A percentile compares a stretch with the other conserved stretches of the same genome.
Evolutionary conservation across 2,888 invertebrate genomes (phyloP).

Genomic region (Mythimna impura): DNA sequence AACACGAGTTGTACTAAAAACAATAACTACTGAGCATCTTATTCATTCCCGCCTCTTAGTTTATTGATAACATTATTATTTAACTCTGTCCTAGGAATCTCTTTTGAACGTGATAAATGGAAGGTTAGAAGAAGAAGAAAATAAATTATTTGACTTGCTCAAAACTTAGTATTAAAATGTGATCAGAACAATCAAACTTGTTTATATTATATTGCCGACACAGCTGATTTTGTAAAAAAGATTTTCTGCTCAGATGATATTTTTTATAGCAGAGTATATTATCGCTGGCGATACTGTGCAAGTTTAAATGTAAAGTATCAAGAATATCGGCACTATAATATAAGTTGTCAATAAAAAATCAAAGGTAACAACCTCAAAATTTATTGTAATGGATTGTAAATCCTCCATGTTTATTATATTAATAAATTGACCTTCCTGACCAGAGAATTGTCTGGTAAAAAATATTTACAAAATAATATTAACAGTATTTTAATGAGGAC

Average conservation of each 20-base stretch:
- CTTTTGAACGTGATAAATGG: slow-evolving; percentile 28
- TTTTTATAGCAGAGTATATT: slow-evolving; percentile 38
- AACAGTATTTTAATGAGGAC: slow-evolving; percentile 67
- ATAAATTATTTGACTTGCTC: slow-evolving; percentile 32
- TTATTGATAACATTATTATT: slow-evolving; percentile 70
- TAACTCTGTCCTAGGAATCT: slow-evolving; percentile 76
- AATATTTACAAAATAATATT: slow-evolving; percentile 35
- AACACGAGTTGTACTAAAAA: slow-evolving; percentile 67
- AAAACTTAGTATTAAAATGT: slow-evolving; percentile 37
- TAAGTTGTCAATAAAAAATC: slow-evolving; percentile 28
- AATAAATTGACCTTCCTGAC: slow-evolving; percentile 29
- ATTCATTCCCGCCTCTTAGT: slow-evolving; percentile 80
- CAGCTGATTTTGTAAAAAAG: neutral
- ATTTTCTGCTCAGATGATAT: slow-evolving; percentile 32
- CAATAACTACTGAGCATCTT: slow-evolving; percentile 60
- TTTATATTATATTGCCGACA: slow-evolving; percentile 19
- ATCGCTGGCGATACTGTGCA: slow-evolving; percentile 3
- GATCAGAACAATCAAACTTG: neutral
- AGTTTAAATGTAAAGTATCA: slow-evolving; percentile 23
- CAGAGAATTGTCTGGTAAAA: slow-evolving; percentile 15
- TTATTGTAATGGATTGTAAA: slow-evolving; percentile 41
- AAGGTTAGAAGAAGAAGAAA: slow-evolving; percentile 8
- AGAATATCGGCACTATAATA: slow-evolving; percentile 29
- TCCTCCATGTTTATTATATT: slow-evolving; percentile 26
- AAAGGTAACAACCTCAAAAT: slow-evolving; percentile 40